Conservation (phyloP, 2,888 invertebrate genomes). For the Spodoptera picta region DNA sequence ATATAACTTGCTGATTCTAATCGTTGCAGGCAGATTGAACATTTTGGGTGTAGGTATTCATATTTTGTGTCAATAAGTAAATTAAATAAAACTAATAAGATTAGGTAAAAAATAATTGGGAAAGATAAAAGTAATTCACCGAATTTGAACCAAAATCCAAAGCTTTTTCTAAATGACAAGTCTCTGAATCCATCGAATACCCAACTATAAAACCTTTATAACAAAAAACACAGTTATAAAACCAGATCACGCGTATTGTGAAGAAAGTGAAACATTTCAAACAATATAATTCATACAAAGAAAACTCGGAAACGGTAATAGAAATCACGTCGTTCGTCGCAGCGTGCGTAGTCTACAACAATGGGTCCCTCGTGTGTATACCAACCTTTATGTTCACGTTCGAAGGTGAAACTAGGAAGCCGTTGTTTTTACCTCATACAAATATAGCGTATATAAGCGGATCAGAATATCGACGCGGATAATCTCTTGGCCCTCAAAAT, state of each 20-base stretch:
- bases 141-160: no score
- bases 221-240: constrained; percentile 29
- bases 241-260: constrained; percentile 43
- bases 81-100: no score
- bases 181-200: no score
- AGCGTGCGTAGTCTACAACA: constrained; percentile 66
- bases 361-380: constrained; percentile 68
- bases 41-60: no score
- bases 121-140: no score
- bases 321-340: constrained; percentile 67
- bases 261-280: constrained; percentile 57
- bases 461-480: constrained; percentile 35
- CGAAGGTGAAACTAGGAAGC: constrained; percentile 66
- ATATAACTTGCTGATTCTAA: no score
- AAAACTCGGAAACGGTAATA: constrained; percentile 70
- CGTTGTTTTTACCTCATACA: constrained; percentile 61
- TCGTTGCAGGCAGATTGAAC: no score
- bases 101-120: no score
- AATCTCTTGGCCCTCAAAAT: constrained; percentile 23
- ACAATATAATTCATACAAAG: constrained; percentile 60
- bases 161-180: no score
- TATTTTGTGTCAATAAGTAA: no score
- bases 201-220: background rate
- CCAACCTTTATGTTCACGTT: constrained; percentile 60
- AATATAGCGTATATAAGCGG: constrained; percentile 33